Evolutionary conservation across 2,888 invertebrate species (phyloP).

Genomic region (Folsomia manolachei): DNA sequence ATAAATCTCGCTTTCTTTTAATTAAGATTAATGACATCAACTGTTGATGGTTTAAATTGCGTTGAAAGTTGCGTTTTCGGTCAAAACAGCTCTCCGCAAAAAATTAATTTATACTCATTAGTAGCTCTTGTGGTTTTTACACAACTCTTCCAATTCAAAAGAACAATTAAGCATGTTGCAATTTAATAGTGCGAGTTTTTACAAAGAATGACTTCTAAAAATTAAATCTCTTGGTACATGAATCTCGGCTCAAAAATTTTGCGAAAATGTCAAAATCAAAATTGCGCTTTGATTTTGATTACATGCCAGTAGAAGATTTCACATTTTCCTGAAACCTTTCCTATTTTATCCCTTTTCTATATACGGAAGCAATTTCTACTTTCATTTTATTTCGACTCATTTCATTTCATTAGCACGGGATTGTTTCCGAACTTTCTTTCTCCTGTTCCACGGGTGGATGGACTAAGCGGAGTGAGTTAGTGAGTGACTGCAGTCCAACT

Average conservation of each 20-base stretch:
- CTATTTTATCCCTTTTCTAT: background rate
- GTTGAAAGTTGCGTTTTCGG: background rate
- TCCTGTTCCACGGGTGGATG: background rate
- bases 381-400: background rate
- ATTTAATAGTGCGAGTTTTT: background rate
- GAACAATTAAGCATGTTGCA: background rate
- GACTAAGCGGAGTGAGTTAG: background rate
- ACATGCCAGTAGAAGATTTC: background rate
- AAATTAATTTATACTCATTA: background rate
- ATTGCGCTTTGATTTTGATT: background rate
- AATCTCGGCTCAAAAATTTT: background rate
- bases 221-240: too few species aligned
- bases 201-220: too few species aligned
- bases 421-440: background rate
- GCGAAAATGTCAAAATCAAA: background rate
- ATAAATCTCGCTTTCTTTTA: background rate
- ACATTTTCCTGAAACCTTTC: background rate
- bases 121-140: background rate
- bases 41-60: background rate
- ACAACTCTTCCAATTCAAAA: background rate
- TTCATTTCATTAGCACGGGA: conserved; percentile 3
- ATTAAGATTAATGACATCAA: background rate
- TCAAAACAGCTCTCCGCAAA: background rate
- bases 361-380: background rate
- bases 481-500: background rate